A percentile compares a stretch with the other conserved stretches of the same genome.
phyloP scores from a whole-genome alignment of 1,140 invertebrate species.

The Lethrus apterus region DNA sequence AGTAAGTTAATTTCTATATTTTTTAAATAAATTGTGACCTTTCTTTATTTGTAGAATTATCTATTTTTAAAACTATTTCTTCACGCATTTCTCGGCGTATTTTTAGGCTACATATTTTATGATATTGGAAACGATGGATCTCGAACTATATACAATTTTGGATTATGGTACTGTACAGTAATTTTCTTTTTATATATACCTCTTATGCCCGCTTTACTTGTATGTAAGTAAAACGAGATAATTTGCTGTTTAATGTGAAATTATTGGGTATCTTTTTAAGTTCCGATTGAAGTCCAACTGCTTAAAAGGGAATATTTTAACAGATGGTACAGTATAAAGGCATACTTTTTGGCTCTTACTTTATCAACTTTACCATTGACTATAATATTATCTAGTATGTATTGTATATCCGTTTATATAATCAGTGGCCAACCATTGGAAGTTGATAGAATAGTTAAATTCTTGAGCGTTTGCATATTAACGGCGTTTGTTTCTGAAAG shows the following conservation, averaged over 20 bases:
- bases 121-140: conserved; percentile 70
- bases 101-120: conserved; percentile 61
- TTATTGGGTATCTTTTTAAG: conserved; percentile 45
- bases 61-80: conserved; percentile 59
- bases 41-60: conserved; percentile 53
- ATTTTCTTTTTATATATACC: conserved; percentile 73
- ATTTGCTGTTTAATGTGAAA: conserved; percentile 5
- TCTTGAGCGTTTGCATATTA: conserved; percentile 58
- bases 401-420: conserved; percentile 74
- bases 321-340: conserved; percentile 84
- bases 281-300: conserved; percentile 79
- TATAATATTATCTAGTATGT: conserved; percentile 67
- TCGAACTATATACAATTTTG: conserved; percentile 74
- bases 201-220: conserved; percentile 67
- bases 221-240: conserved; percentile 62
- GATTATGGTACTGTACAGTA: conserved; percentile 68
- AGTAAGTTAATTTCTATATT: conserved; percentile 41
- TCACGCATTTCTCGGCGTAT: conserved; percentile 59
- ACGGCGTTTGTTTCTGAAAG: conserved; percentile 68
- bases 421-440: conserved; percentile 84
- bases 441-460: conserved; percentile 59
- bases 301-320: conserved; percentile 89
- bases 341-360: conserved; percentile 82
- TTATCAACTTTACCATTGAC: conserved; percentile 64
- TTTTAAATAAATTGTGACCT: conserved; percentile 12